Conservation (phyloP, 2,888 invertebrate species). For the Anarsia innoxiella region DNA sequence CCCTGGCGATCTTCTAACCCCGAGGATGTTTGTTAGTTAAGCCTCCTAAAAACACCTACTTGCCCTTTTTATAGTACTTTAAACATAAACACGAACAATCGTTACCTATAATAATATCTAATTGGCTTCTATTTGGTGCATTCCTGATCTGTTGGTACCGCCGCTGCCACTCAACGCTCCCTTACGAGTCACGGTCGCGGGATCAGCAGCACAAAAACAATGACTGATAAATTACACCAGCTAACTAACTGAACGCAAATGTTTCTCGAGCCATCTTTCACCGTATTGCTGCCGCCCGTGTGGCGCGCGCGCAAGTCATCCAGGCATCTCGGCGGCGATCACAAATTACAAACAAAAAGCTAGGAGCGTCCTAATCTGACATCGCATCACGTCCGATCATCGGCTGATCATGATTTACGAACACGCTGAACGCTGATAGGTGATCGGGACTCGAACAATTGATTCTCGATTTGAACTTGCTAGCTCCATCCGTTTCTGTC, state of each 20-base stretch:
- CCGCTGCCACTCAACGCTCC: constrained; percentile 14
- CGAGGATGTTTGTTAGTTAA: constrained; percentile 46
- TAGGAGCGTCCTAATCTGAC: constrained; percentile 68
- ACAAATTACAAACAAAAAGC: constrained; percentile 68
- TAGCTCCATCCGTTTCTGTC: constrained; percentile 21
- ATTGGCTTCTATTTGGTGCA: constrained; percentile 11
- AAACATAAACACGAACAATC: not conserved
- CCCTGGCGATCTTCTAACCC: constrained; percentile 52
- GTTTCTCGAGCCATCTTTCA: constrained; percentile 43
- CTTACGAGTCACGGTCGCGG: constrained; percentile 31
- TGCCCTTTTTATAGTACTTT: too few species aligned
- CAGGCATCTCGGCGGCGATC: constrained; percentile 60
- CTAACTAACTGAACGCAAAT: constrained; percentile 46
- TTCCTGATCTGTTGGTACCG: too few species aligned
- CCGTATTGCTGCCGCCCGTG: constrained; percentile 35
- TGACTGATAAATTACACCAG: constrained; percentile 51
- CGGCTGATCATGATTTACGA: constrained; percentile 71
- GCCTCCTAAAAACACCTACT: constrained; percentile 15
- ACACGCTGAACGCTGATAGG: constrained; percentile 62
- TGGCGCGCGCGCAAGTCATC: constrained; percentile 54
- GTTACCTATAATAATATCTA: constrained; percentile 11
- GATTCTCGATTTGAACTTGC: constrained; percentile 54
- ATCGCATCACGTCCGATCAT: constrained; percentile 64
- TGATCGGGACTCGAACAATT: constrained; percentile 58
- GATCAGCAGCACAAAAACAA: constrained; percentile 46